Evolutionary conservation across 2,113 vertebrate species (phyloP), one percentile per base, ranked within the genome.

Genomic region (Chloebia gouldiae): DNA sequence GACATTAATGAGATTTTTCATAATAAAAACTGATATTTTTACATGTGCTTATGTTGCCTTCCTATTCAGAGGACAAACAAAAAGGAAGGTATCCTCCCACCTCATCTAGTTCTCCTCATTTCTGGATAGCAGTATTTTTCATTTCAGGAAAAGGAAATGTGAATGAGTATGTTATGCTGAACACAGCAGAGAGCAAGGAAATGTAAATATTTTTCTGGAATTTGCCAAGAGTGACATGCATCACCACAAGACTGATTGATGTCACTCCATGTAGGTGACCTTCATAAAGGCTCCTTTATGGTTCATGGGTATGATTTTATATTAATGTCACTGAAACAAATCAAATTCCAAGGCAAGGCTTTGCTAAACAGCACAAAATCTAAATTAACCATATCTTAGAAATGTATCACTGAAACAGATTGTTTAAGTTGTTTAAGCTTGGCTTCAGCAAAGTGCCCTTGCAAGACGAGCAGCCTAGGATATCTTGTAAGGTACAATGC

Each of bases 1-100:
- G 50, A 65, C 54, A 92, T 44, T 17, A 25, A 23, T 61, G 24
- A 84, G 28, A 49, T 64, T 66, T 70, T 70, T 54, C 21, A 23
- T 33, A 0, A 40, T 39, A 49, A 73, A 91, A 57, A 9, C 0
- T 3, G 1, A 0, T 53, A 61, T 79, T 63, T 81, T 15, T 70
- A 45, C 6, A 33, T 23, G 7, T 39, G 14, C 2, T 81, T 75
- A 15, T 1, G 0, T 68, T 82, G 37, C 11, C 14, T 75, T 49
- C 65, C 31, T 15, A 71, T 50, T 49, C 45, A 65, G 19, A 60
- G 71, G 30, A n/a, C 13, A 63, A 14, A 39, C 2, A 54, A 66
- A 71, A 76, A 56, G 7, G 14, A 70, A 60, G 15, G 1, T 60
- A 61, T 53, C 7, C 11, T 76, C 19, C 17, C 3, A 13, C 23